These are phyloP conservation scores for Euborellia annulipes DNA, from an alignment of 1,140 invertebrate species.

Conservation along the genomic window DNA sequence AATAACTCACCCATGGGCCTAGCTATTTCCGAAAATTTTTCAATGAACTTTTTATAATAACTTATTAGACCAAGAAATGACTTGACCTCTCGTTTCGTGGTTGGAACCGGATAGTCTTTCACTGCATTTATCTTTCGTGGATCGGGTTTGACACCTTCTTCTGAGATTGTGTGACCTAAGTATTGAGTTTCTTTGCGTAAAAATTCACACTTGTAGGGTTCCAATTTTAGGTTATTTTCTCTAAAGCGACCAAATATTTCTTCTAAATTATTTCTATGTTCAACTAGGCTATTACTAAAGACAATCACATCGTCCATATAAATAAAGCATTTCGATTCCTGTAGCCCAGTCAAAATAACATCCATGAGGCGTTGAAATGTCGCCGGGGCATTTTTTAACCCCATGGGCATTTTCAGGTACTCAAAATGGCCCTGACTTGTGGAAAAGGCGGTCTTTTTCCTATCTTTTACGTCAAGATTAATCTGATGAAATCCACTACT, in stretches of 20 bases:
- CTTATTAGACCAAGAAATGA: conserved; percentile 16
- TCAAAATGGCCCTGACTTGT: conserved; percentile 19
- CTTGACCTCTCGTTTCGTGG: conserved; percentile 19
- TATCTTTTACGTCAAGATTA: conserved; percentile 19
- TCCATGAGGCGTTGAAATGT: conserved; percentile 26
- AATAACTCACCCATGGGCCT: conserved; percentile 18
- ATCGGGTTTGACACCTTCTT: conserved; percentile 12
- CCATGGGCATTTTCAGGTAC: conserved; percentile 19
- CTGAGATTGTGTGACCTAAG: conserved; percentile 14
- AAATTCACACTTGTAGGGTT: conserved; percentile 16
- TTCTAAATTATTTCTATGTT: conserved; percentile 4
- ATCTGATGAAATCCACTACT: conserved; percentile 29
- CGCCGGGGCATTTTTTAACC: conserved; percentile 18
- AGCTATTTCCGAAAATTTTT: conserved; percentile 18
- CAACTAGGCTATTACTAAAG: not conserved
- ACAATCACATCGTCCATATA: conserved; percentile 23
- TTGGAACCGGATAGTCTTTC: conserved; percentile 17
- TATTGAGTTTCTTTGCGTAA: conserved; percentile 10
- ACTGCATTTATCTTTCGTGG: conserved; percentile 17
- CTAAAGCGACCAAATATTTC: conserved; percentile 10
- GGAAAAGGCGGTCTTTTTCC: conserved; percentile 20
- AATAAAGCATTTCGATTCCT: conserved; percentile 12
- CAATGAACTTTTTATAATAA: conserved; percentile 17
- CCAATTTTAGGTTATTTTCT: conserved; percentile 11
- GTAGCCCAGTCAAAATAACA: conserved; percentile 18